A percentile compares a stretch with the other conserved stretches of the same genome.
Evolutionary conservation across 2,888 invertebrate genomes (phyloP).

Genomic region (Drosophila testacea): DNA sequence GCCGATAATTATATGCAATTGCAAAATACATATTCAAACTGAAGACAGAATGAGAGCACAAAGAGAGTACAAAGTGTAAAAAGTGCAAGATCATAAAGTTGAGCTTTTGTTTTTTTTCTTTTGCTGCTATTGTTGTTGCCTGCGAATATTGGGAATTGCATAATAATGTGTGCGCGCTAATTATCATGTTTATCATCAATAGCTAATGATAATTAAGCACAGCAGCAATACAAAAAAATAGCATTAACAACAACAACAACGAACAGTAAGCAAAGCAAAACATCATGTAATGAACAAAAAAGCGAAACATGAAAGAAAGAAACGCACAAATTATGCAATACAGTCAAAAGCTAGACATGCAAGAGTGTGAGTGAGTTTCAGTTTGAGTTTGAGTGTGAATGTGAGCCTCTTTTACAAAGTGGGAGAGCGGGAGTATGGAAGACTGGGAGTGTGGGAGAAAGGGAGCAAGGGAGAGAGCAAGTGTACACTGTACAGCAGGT

Average conservation of each 20-base stretch:
- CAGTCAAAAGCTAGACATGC: conserved; percentile 7
- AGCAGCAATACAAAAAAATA: conserved; percentile 13
- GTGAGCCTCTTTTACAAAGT: neutral
- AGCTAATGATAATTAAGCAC: conserved; percentile 38
- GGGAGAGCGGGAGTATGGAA: conserved; percentile 11
- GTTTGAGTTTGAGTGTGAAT: neutral
- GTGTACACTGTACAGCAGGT: conserved; percentile 8
- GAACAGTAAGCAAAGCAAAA: conserved; percentile 15
- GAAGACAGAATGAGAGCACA: neutral
- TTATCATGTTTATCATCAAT: conserved; percentile 39
- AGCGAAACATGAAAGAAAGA: conserved; percentile 36
- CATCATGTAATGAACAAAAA: conserved; percentile 41
- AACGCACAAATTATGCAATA: conserved; percentile 67
- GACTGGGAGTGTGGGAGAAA: neutral
- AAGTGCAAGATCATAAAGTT: neutral
- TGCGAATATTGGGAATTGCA: conserved; percentile 40
- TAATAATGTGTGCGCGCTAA: conserved; percentile 37
- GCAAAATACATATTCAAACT: neutral
- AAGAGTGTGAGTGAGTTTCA: neutral
- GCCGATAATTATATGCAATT: conserved; percentile 7
- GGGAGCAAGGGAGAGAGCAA: conserved; percentile 3
- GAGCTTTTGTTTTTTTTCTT: neutral
- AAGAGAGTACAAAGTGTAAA: neutral
- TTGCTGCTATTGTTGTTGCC: conserved; percentile 8
- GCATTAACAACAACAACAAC: conserved; percentile 13